phyloP scores from a whole-genome alignment of 2,797 vertebrate species.

The Bryconaethiops microstoma region DNA sequence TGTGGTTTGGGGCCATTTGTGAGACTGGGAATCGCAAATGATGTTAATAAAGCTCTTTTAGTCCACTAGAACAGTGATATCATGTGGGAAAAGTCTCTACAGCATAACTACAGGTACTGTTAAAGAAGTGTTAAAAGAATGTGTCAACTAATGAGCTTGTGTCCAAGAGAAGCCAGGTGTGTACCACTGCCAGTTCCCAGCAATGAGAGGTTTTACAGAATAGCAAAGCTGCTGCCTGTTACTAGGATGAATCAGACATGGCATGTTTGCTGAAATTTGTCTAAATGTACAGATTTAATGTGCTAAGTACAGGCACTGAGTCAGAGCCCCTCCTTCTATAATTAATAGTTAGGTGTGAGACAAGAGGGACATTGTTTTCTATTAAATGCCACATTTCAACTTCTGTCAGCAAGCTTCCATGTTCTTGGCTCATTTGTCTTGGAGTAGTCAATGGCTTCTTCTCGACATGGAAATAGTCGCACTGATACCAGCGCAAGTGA shows the following conservation, averaged over 20 bases:
- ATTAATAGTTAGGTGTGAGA: too few relatives aligned
- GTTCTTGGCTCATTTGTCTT: conserved; percentile 16
- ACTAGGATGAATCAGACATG: neutral
- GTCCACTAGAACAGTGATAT: neutral
- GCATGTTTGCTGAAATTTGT: too few relatives aligned
- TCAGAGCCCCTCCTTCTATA: too few relatives aligned
- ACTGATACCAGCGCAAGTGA: conserved; percentile 10
- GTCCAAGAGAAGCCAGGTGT: too few relatives aligned
- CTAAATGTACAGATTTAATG: neutral
- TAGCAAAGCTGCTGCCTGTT: neutral
- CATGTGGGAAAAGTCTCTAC: neutral
- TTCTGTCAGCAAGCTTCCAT: neutral
- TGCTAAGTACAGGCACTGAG: neutral
- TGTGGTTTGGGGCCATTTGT: neutral
- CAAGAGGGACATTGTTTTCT: neutral
- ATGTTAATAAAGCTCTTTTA: neutral
- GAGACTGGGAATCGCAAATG: neutral
- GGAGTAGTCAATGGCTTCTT: neutral
- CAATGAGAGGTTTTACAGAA: too few relatives aligned
- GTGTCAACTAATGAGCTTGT: neutral
- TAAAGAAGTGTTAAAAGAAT: neutral
- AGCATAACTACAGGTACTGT: neutral
- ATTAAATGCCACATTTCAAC: conserved; percentile 6
- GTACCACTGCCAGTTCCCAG: too few relatives aligned
- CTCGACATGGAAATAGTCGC: neutral